These are phyloP conservation scores for Pedetes capensis DNA, from an alignment of 2,113 vertebrate genomes.

Conservation along the genomic window DNA sequence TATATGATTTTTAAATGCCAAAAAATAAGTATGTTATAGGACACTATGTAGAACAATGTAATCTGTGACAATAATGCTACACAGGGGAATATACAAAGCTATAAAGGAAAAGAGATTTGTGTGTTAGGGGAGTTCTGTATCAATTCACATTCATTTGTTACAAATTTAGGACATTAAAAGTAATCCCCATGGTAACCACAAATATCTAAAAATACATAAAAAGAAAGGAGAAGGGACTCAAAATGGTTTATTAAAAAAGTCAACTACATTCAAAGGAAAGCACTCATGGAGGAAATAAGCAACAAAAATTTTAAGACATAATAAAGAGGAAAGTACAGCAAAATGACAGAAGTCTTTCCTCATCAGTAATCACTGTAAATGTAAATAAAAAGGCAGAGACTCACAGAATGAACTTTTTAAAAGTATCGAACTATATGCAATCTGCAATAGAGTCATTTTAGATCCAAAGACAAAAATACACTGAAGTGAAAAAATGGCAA, in stretches of 20 bases:
- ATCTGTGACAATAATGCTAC: too few relatives aligned
- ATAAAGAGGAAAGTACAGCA: neutral
- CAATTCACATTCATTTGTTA: neutral
- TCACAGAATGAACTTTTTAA: neutral
- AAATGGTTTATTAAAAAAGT: neutral
- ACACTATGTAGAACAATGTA: too few relatives aligned
- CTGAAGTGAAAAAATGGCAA: neutral
- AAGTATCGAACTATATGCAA: neutral
- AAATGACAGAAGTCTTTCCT: too few relatives aligned
- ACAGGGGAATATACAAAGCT: neutral
- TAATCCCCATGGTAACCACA: neutral
- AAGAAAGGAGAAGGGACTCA: neutral
- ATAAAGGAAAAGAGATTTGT: neutral
- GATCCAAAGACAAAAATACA: neutral
- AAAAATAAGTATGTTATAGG: too few relatives aligned
- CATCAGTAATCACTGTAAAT: too few relatives aligned
- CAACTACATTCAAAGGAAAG: neutral
- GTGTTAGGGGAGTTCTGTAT: neutral
- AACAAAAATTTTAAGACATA: too few relatives aligned
- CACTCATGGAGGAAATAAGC: neutral
- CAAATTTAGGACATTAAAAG: neutral
- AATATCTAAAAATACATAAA: neutral
- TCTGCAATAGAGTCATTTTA: neutral
- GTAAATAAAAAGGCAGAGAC: neutral
- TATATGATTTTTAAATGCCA: too few relatives aligned